phyloP scores from a whole-genome alignment of 1,140 invertebrate genomes.

The Drosophila quadrilineata region DNA sequence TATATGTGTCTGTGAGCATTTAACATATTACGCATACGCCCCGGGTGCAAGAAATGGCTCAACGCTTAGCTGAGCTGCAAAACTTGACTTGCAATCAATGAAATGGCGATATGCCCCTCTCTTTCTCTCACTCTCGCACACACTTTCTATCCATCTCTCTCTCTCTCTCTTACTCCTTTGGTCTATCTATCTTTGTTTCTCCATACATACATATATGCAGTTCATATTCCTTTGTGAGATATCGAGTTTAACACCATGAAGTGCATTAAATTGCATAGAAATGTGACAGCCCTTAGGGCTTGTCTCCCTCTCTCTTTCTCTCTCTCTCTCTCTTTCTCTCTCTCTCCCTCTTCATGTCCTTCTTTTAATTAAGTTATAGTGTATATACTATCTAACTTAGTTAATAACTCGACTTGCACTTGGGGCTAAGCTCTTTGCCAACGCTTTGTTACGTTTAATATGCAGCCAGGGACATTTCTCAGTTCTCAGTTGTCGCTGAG shows the following conservation, averaged over 20 bases:
- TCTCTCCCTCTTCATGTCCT: neutral
- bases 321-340: neutral
- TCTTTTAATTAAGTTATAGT: too few relatives aligned
- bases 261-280: constrained; percentile 44
- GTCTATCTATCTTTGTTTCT: too few relatives aligned
- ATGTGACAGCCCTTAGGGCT: constrained; percentile 43
- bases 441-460: constrained; percentile 3
- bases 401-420: constrained; percentile 14
- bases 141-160: too few relatives aligned
- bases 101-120: too few relatives aligned
- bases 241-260: constrained; percentile 34
- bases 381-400: neutral
- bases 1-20: too few relatives aligned
- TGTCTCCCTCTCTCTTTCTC: neutral
- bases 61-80: constrained; percentile 35
- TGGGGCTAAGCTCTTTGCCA: constrained; percentile 7
- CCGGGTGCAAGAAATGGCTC: constrained; percentile 30
- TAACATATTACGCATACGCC: constrained; percentile 53
- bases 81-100: constrained; percentile 66
- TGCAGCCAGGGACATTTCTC: constrained; percentile 6
- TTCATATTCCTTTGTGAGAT: constrained; percentile 25
- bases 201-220: neutral
- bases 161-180: neutral
- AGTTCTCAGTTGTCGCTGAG: too few relatives aligned
- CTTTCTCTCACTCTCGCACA: neutral